Conservation (phyloP, 2,113 vertebrate species). For the Equus przewalskii region DNA sequence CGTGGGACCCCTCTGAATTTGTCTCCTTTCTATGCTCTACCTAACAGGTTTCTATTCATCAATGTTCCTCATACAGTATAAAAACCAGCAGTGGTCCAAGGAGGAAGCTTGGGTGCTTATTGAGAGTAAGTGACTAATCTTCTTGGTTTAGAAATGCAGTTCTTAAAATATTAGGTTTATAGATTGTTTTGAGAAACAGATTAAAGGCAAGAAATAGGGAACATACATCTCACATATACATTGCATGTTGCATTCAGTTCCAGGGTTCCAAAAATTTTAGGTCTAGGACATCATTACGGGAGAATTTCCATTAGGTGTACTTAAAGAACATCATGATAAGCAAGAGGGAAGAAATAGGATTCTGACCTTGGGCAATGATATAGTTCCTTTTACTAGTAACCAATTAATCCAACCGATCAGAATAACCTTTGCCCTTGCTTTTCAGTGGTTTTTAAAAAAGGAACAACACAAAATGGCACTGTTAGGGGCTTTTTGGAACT, state of each 20-base stretch:
- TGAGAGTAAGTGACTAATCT: background rate
- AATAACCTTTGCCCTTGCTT: slow-evolving; percentile 77
- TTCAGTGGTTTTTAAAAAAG: slow-evolving; percentile 70
- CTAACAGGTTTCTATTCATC: background rate
- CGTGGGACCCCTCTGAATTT: background rate
- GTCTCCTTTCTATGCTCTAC: accelerated
- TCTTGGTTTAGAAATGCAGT: background rate
- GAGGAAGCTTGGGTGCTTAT: background rate
- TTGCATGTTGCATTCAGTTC: background rate
- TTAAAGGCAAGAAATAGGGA: background rate
- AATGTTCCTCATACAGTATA: background rate
- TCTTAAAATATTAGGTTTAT: background rate
- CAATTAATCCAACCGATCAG: slow-evolving; percentile 69
- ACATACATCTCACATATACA: background rate
- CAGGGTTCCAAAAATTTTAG: background rate
- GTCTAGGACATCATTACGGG: background rate
- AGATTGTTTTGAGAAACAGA: slow-evolving; percentile 36
- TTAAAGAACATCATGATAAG: background rate
- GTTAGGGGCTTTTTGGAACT: slow-evolving; percentile 62
- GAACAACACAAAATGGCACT: slow-evolving; percentile 73
- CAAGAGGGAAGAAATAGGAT: background rate
- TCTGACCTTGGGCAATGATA: background rate
- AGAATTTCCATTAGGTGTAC: background rate
- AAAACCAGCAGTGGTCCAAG: background rate
- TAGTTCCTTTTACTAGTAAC: slow-evolving; percentile 27